These are phyloP conservation scores for Aurelia sp. DNA, from an alignment of 30 jellyfish, hydroid and myxozoan species.

Conservation along the genomic window DNA sequence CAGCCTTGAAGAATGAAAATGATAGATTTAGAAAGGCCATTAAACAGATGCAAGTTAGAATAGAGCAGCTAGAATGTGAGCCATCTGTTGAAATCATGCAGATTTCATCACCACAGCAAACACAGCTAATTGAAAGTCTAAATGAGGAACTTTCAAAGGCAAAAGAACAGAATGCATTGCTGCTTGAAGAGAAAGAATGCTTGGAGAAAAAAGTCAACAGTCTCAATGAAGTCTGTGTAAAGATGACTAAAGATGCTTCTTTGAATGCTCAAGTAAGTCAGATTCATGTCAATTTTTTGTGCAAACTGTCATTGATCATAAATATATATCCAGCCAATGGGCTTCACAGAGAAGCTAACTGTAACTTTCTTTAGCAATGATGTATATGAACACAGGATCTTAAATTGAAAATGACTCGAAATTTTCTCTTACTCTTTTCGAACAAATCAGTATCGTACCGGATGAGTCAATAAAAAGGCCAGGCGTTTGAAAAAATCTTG, in stretches of 20 bases:
- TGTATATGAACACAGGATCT: too few relatives aligned
- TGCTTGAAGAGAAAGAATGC: slow-evolving; percentile 36
- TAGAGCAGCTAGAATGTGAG: slow-evolving; percentile 66
- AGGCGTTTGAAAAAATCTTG: too few relatives aligned
- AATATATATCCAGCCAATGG: too few relatives aligned
- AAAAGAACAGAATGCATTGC: not conserved
- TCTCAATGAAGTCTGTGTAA: slow-evolving; percentile 23
- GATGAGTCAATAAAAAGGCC: too few relatives aligned
- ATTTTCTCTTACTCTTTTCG: too few relatives aligned
- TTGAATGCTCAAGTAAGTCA: slow-evolving; percentile 4
- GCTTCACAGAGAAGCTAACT: too few relatives aligned
- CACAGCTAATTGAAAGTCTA: slow-evolving; percentile 28
- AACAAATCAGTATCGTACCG: too few relatives aligned
- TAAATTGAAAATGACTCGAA: too few relatives aligned
- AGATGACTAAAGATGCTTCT: slow-evolving; percentile 30
- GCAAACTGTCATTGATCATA: too few relatives aligned
- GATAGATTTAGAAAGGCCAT: slow-evolving; percentile 24
- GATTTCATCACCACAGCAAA: slow-evolving; percentile 52
- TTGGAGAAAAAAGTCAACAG: not conserved
- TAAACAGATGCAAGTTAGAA: slow-evolving; percentile 15
- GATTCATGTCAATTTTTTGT: not conserved
- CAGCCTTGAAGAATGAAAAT: not conserved
- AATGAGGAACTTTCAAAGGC: slow-evolving; percentile 32
- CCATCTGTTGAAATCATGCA: slow-evolving; percentile 82
- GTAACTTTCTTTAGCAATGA: too few relatives aligned